These are phyloP conservation scores for Mesochorus sp. DNA, from an alignment of 2,888 invertebrate species.

Conservation along the genomic window DNA sequence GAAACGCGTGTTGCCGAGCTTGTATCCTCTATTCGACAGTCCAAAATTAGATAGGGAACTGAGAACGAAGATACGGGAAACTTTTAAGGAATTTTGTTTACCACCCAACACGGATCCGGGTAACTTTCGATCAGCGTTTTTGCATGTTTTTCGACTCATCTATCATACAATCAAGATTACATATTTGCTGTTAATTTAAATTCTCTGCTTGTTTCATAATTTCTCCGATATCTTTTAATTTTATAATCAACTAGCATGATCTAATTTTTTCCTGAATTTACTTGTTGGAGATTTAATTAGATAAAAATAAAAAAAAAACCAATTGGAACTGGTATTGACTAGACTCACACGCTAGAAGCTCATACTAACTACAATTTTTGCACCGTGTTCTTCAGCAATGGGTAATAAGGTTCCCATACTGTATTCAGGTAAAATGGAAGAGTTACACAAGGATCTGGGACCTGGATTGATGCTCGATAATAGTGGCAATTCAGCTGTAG, in stretches of 20 bases:
- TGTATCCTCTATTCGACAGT: constrained; percentile 94
- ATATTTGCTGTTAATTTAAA: no score
- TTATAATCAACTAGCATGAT: no score
- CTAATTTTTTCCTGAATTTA: no score
- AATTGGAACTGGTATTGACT: not conserved
- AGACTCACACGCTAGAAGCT: constrained; percentile 68
- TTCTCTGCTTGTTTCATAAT: no score
- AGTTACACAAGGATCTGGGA: constrained; percentile 77
- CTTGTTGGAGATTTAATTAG: no score
- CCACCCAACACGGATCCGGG: constrained; percentile 84
- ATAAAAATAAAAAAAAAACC: no score
- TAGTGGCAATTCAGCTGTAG: constrained; percentile 71
- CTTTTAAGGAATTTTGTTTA: constrained; percentile 94
- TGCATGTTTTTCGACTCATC: no score
- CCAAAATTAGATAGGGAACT: constrained; percentile 93
- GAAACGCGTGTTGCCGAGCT: constrained; percentile 94
- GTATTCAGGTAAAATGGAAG: constrained; percentile 81
- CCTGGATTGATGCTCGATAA: constrained; percentile 75
- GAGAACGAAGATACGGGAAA: constrained; percentile 92
- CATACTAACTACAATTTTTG: constrained; percentile 77
- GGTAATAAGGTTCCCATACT: constrained; percentile 78
- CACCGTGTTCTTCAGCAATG: constrained; percentile 75
- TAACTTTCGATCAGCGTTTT: constrained; percentile 70
- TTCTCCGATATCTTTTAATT: no score
- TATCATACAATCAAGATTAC: no score